phyloP scores from a whole-genome alignment of 2,888 invertebrate species.

The Leptarthrus brevirostris region DNA sequence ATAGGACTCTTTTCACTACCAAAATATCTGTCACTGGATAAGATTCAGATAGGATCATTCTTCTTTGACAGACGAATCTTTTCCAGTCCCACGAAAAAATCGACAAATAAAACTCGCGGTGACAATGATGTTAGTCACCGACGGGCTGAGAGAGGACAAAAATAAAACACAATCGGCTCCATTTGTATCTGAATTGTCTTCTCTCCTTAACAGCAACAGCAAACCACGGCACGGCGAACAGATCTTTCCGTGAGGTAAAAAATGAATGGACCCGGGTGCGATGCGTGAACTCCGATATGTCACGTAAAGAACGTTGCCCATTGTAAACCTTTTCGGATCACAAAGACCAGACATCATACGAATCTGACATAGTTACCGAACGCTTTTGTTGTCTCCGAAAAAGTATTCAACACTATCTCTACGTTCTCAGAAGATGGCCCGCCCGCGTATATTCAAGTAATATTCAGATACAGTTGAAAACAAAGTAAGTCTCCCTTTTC shows the following conservation, averaged over 20 bases:
- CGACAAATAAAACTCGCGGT: constrained; percentile 1
- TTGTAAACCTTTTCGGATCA: constrained; percentile 10
- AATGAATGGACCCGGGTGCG: constrained; percentile 55
- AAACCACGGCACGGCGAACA: constrained; percentile 24
- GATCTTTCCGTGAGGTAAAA: constrained; percentile 26
- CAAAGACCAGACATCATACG: constrained; percentile 34
- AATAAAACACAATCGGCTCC: constrained; percentile 32
- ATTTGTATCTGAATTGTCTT: constrained; percentile 39
- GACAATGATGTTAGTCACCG: constrained; percentile 15
- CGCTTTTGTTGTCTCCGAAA: constrained; percentile 44
- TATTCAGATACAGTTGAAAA: constrained; percentile 8
- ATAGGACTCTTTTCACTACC: neutral
- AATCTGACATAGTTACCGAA: constrained; percentile 42
- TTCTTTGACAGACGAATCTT: neutral
- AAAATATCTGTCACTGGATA: neutral
- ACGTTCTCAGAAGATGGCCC: constrained; percentile 15
- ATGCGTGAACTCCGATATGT: constrained; percentile 57
- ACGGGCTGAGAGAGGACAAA: neutral
- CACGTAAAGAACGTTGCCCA: constrained; percentile 52
- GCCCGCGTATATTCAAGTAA: constrained; percentile 29
- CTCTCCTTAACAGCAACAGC: constrained; percentile 10
- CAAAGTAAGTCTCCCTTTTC: too few relatives aligned
- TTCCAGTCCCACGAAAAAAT: neutral
- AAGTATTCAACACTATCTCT: constrained; percentile 24
- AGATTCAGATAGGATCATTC: neutral